phyloP scores from a whole-genome alignment of 2,113 vertebrate genomes.

The Hemibagrus wyckioides region DNA sequence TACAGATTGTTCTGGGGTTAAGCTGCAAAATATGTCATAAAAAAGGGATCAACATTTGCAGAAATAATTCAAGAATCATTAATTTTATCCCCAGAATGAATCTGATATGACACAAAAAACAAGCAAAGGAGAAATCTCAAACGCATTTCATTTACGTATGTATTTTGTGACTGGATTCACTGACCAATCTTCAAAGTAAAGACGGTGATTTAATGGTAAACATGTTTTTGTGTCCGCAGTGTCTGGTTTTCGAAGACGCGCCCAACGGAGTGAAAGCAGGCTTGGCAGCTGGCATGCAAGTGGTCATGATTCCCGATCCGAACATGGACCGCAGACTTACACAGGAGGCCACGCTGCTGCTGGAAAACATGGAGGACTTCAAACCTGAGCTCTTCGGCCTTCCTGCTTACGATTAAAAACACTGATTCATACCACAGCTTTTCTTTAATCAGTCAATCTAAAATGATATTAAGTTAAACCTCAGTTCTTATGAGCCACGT shows the following conservation, averaged over 20 bases:
- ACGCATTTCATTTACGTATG: neutral
- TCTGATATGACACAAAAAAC: neutral
- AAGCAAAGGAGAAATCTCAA: neutral
- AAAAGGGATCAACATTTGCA: neutral
- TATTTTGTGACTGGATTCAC: neutral
- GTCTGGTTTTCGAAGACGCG: slow-evolving; percentile 92
- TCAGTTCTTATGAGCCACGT: neutral
- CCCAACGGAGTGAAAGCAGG: slow-evolving; percentile 85
- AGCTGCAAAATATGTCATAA: neutral
- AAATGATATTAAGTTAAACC: neutral
- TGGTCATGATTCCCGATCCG: slow-evolving; percentile 87
- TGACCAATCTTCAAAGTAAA: neutral
- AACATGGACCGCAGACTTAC: slow-evolving; percentile 76
- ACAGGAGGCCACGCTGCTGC: slow-evolving; percentile 76
- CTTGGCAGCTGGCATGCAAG: slow-evolving; percentile 87
- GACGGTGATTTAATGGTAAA: neutral
- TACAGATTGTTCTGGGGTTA: neutral
- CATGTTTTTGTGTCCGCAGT: slow-evolving; percentile 68
- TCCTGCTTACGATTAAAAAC: slow-evolving; percentile 77
- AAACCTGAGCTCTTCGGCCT: slow-evolving; percentile 84
- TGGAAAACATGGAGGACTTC: slow-evolving; percentile 84
- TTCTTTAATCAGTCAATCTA: neutral
- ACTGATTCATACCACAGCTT: neutral
- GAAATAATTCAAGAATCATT: neutral
- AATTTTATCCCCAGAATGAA: neutral